These are phyloP conservation scores for Danio kyathit DNA, from an alignment of 2,797 vertebrate species.

Conservation along the genomic window DNA sequence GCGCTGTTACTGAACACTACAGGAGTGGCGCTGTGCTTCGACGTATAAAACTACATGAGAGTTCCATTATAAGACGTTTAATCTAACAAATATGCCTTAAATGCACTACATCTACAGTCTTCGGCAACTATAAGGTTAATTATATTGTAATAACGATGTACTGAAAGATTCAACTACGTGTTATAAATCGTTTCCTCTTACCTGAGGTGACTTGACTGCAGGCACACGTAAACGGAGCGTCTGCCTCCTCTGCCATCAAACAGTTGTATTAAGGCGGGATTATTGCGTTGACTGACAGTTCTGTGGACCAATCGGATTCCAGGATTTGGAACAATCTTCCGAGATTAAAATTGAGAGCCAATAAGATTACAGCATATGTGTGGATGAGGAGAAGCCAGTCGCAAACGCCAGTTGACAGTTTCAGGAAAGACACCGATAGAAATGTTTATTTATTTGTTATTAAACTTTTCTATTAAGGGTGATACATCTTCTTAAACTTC, in stretches of 20 bases:
- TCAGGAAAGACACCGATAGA: not conserved
- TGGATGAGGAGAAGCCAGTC: not conserved
- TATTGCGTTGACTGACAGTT: constrained; percentile 66
- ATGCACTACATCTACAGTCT: not conserved
- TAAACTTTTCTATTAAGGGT: no score
- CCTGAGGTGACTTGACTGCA: constrained; percentile 19
- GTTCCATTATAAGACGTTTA: constrained; percentile 15
- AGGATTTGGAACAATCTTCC: constrained; percentile 69
- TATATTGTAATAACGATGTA: not conserved
- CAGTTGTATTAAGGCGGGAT: constrained; percentile 60
- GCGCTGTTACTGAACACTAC: not conserved
- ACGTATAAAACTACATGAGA: not conserved
- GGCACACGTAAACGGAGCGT: not conserved
- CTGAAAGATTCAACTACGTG: not conserved
- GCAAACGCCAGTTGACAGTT: not conserved
- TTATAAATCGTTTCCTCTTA: constrained; percentile 31
- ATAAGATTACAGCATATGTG: constrained; percentile 63
- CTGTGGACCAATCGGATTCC: constrained; percentile 68
- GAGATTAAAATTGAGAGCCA: constrained; percentile 74
- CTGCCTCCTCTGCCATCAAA: not conserved
- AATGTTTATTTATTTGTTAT: no score
- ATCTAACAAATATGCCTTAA: not conserved
- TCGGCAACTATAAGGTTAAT: not conserved
- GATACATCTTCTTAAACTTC: no score
- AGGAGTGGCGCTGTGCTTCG: not conserved